Conservation (phyloP, 2,888 invertebrate genomes). For the Heliconius sara region DNA sequence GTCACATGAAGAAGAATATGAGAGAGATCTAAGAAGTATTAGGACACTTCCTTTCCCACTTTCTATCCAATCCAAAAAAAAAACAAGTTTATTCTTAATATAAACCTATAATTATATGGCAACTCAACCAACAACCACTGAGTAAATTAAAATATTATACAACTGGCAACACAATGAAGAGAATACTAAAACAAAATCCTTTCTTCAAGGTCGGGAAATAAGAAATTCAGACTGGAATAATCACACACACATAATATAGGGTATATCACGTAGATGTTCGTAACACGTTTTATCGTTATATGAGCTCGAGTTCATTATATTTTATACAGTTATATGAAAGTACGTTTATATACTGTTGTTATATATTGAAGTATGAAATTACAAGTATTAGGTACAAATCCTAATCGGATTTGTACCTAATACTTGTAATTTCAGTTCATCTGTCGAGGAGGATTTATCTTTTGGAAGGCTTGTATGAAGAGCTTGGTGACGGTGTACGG, state of each 20-base stretch:
- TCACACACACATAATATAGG: constrained; percentile 31
- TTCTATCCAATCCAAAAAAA: too few species aligned
- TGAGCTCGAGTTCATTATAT: constrained; percentile 39
- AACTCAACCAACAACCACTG: background rate
- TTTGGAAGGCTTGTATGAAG: too few species aligned
- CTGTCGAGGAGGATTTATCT: background rate
- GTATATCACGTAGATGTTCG: constrained; percentile 30
- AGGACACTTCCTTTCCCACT: too few species aligned
- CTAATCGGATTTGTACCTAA: too few species aligned
- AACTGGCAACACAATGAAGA: background rate
- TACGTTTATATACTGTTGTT: constrained; percentile 6
- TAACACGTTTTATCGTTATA: constrained; percentile 39
- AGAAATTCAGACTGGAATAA: constrained; percentile 27
- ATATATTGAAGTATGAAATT: background rate
- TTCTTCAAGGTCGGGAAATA: constrained; percentile 19
- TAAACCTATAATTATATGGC: background rate
- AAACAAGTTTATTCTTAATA: too few species aligned
- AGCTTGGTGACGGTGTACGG: too few species aligned
- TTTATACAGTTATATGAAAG: constrained; percentile 38
- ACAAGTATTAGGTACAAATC: background rate
- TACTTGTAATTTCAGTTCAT: too few species aligned
- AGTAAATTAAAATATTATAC: background rate
- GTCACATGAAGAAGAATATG: too few species aligned
- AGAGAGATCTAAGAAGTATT: too few species aligned
- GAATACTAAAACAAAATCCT: constrained; percentile 12